Conservation (phyloP, 2,797 vertebrate species). For the Protosalanx chinensis region DNA sequence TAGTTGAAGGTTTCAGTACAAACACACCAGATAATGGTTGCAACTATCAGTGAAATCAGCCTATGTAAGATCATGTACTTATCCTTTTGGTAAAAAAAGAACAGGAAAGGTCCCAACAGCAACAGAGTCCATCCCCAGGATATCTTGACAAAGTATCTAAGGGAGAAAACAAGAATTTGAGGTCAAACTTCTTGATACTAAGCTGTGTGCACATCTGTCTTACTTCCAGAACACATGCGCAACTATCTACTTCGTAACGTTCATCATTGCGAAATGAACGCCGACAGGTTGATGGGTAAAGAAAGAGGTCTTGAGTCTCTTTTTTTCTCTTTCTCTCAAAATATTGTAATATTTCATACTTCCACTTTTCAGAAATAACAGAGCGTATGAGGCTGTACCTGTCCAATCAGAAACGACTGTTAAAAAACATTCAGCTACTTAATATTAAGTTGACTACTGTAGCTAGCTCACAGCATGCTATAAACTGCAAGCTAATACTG, state of each 20-base stretch:
- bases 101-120: slow-evolving; percentile 87
- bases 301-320: no score
- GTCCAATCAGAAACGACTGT: slow-evolving; percentile 1
- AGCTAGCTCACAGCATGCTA: no score
- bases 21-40: slow-evolving; percentile 82
- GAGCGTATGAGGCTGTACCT: no score
- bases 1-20: slow-evolving; percentile 80
- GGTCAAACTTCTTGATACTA: background rate
- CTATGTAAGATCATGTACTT: slow-evolving; percentile 64
- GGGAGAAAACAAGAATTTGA: slow-evolving; percentile 22
- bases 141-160: slow-evolving; percentile 93
- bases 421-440: no score
- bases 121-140: slow-evolving; percentile 93
- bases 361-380: no score
- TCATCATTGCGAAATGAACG: no score
- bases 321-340: no score
- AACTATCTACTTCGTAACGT: background rate
- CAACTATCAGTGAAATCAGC: slow-evolving; percentile 77
- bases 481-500: no score
- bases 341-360: no score
- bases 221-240: background rate
- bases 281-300: no score
- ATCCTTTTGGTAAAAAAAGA: slow-evolving; percentile 74
- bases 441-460: no score
- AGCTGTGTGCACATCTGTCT: background rate